Conservation (phyloP, 2,113 vertebrate genomes). For the Pogona vitticeps region DNA sequence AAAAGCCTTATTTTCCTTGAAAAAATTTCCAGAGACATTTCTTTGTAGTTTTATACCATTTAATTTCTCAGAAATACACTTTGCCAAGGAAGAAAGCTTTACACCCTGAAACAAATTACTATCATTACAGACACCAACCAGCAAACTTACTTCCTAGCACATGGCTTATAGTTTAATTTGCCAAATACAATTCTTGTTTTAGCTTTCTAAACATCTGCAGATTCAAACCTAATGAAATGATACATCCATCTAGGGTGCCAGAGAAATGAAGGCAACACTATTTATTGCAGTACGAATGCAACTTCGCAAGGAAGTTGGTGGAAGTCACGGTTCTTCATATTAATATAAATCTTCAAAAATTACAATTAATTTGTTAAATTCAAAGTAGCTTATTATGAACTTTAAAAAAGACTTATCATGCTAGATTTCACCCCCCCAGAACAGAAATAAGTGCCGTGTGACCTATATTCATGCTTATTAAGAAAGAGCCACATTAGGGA, state of each 20-base stretch:
- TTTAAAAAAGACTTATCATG: conserved; percentile 24
- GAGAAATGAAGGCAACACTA: conserved; percentile 33
- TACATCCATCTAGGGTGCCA: conserved; percentile 40
- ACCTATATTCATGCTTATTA: conserved; percentile 12
- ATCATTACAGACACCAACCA: conserved; percentile 9
- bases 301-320: conserved; percentile 26
- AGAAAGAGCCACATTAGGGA: conserved; percentile 19
- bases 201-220: conserved; percentile 39
- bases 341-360: conserved; percentile 47
- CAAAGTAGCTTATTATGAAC: conserved; percentile 29
- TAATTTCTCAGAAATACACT: background rate
- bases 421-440: background rate
- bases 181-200: conserved; percentile 35
- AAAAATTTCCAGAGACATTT: background rate
- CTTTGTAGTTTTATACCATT: background rate
- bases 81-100: conserved; percentile 11
- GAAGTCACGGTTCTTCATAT: conserved; percentile 20
- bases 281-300: conserved; percentile 45
- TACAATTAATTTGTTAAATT: conserved; percentile 38
- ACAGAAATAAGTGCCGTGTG: background rate
- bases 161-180: conserved; percentile 26
- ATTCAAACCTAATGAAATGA: background rate
- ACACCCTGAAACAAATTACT: conserved; percentile 2
- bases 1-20: background rate
- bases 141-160: background rate